Percentiles rank a stretch among this genome's conserved stretches.
phyloP scores from a whole-genome alignment of 2,888 invertebrate genomes.

The Lottia scabra region DNA sequence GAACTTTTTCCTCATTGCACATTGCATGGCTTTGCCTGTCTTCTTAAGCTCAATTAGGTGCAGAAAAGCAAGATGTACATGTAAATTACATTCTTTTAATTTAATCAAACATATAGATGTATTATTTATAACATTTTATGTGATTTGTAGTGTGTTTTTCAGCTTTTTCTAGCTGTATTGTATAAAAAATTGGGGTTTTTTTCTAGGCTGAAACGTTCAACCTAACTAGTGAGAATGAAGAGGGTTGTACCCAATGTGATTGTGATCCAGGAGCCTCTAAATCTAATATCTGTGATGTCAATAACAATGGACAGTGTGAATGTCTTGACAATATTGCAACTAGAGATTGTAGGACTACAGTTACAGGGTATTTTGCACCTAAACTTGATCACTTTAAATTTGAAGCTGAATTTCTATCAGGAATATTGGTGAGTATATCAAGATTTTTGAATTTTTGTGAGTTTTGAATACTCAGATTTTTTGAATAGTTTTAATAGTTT shows the following conservation, averaged over 20 bases:
- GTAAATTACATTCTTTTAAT: no score
- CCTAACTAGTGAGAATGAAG: constrained; percentile 30
- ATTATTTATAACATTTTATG: no score
- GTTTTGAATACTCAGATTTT: no score
- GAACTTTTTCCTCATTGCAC: no score
- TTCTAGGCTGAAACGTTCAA: constrained; percentile 35
- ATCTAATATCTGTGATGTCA: constrained; percentile 30
- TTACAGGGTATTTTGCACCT: constrained; percentile 38
- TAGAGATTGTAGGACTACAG: constrained; percentile 35
- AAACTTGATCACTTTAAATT: constrained; percentile 39
- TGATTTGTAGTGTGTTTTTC: not conserved
- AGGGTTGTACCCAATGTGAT: constrained; percentile 45
- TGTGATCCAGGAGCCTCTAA: constrained; percentile 45
- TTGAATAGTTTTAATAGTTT: no score
- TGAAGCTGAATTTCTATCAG: constrained; percentile 41
- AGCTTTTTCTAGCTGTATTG: no score
- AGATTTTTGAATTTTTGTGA: no score
- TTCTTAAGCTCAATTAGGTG: no score
- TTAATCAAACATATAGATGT: no score
- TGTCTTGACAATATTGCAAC: constrained; percentile 39
- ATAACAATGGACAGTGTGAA: constrained; percentile 32
- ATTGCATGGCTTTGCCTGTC: no score
- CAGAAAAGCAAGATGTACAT: no score
- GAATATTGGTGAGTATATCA: constrained; percentile 5
- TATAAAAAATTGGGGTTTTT: not conserved